Percentiles rank a stretch among this genome's conserved stretches.
Evolutionary conservation across 2,888 invertebrate genomes (phyloP).

Genomic region (Iselma pallidipennis): DNA sequence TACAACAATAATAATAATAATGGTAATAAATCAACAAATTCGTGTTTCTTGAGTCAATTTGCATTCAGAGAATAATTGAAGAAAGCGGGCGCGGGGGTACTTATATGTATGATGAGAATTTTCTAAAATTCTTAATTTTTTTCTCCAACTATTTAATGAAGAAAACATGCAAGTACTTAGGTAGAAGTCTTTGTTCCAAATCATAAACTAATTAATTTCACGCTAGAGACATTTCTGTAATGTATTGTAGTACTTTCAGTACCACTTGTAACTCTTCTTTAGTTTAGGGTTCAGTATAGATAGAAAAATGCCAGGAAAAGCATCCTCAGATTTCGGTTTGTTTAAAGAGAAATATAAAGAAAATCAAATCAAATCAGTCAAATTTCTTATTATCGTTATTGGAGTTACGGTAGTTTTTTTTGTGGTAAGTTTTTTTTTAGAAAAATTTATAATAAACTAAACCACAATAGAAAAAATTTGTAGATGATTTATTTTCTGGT

Average conservation of each 20-base stretch:
- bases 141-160: no score
- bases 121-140: no score
- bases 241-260: no score
- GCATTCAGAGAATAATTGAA: no score
- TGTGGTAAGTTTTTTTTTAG: slow-evolving; percentile 37
- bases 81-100: no score
- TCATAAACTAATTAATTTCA: no score
- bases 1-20: not conserved
- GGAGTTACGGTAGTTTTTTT: slow-evolving; percentile 32
- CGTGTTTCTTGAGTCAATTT: not conserved
- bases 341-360: slow-evolving; percentile 34
- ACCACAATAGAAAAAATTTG: not conserved
- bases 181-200: no score
- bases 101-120: no score
- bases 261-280: not conserved
- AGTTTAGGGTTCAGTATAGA: not conserved
- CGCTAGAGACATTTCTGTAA: no score
- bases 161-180: no score
- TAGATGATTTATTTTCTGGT: slow-evolving; percentile 8
- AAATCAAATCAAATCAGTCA: slow-evolving; percentile 21
- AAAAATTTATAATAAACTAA: no score
- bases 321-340: slow-evolving; percentile 41
- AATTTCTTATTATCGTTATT: slow-evolving; percentile 30
- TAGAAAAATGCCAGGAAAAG: slow-evolving; percentile 26
- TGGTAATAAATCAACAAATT: not conserved